These are phyloP conservation scores for Aegotheles bennettii DNA, from an alignment of 2,113 vertebrate species.

Conservation along the genomic window DNA sequence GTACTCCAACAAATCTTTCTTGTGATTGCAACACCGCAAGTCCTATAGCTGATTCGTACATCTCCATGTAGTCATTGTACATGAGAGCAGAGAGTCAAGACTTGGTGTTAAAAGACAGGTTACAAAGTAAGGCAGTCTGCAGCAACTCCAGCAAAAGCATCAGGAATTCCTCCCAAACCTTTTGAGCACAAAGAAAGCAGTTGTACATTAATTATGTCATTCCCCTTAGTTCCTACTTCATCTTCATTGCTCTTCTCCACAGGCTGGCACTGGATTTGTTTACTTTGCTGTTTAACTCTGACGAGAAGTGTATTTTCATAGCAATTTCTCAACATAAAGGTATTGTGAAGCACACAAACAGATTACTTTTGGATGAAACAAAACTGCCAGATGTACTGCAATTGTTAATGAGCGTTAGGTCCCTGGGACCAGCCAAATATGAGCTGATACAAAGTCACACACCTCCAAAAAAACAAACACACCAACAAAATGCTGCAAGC, in stretches of 20 bases:
- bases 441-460: background rate
- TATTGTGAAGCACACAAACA: background rate
- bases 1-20: background rate
- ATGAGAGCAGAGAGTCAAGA: background rate
- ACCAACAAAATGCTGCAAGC: background rate
- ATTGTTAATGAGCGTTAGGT: background rate
- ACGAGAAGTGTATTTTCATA: background rate
- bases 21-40: background rate
- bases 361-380: background rate
- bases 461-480: background rate
- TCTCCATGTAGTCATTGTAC: background rate
- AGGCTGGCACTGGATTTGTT: background rate
- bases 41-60: background rate
- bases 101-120: background rate
- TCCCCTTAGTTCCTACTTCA: background rate
- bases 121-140: background rate
- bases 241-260: background rate
- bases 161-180: background rate
- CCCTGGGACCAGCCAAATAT: background rate
- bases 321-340: background rate
- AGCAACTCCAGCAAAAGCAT: background rate
- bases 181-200: background rate
- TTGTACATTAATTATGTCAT: background rate
- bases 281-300: background rate
- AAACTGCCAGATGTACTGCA: background rate